phyloP scores from a whole-genome alignment of 1,140 invertebrate species.

The Eriocheir sinensis region DNA sequence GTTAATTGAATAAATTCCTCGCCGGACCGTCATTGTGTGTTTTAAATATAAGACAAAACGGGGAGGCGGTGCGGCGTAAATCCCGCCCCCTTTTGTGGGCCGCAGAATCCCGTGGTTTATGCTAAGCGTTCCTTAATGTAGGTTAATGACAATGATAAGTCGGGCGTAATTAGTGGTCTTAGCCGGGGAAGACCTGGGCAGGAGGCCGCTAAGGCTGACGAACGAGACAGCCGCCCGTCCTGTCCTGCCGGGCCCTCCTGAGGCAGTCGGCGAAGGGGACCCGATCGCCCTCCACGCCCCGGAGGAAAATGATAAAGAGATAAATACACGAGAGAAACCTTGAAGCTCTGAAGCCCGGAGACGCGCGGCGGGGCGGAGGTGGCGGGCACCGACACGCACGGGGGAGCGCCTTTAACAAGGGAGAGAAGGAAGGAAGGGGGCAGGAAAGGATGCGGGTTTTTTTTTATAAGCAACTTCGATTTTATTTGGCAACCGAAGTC shows the following conservation, averaged over 20 bases:
- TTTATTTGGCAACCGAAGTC: no score
- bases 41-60: constrained; percentile 32
- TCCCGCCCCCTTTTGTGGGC: not conserved
- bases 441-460: no score
- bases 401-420: no score
- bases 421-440: no score
- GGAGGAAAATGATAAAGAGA: no score
- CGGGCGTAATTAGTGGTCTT: constrained; percentile 33
- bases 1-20: constrained; percentile 41
- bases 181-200: not conserved
- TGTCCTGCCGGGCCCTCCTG: not conserved
- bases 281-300: no score
- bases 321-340: no score
- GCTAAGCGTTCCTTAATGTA: constrained; percentile 24
- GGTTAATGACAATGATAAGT: constrained; percentile 45
- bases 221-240: constrained; percentile 14
- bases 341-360: no score
- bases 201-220: constrained; percentile 28
- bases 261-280: not conserved
- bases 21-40: constrained; percentile 16
- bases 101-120: constrained; percentile 35
- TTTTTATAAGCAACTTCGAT: no score
- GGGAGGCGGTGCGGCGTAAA: not conserved
- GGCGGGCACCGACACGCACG: no score
- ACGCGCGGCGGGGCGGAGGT: no score